phyloP scores from a whole-genome alignment of 2,797 vertebrate genomes.

The Bufotes viridis region DNA sequence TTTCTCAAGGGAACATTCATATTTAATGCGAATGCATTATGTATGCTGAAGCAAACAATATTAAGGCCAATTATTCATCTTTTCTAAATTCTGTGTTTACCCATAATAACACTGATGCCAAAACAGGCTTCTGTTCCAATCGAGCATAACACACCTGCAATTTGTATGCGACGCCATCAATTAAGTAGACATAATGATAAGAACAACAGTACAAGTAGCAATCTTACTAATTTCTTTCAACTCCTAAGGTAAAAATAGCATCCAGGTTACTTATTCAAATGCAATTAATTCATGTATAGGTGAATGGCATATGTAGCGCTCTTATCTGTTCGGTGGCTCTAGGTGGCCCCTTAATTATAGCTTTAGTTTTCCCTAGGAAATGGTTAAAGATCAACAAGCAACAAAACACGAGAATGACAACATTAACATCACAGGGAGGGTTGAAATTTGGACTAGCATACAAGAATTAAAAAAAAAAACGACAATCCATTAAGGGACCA shows the following conservation, averaged over 20 bases:
- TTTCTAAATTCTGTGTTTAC: conserved; percentile 35
- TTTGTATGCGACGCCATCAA: conserved; percentile 49
- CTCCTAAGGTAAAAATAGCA: conserved; percentile 50
- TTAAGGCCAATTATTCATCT: conserved; percentile 50
- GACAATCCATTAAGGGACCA: conserved; percentile 45
- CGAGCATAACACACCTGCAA: conserved; percentile 42
- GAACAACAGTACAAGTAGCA: conserved; percentile 42
- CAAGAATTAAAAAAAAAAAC: conserved; percentile 23
- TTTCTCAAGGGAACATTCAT: conserved; percentile 41
- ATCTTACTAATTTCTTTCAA: conserved; percentile 52
- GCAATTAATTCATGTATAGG: conserved; percentile 52
- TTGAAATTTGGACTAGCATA: conserved; percentile 7
- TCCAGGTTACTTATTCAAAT: conserved; percentile 31
- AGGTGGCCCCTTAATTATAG: conserved; percentile 47
- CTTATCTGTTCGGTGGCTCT: conserved; percentile 1
- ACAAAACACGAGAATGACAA: conserved; percentile 30
- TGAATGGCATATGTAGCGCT: conserved; percentile 29
- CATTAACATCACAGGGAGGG: conserved; percentile 18
- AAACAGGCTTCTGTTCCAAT: conserved; percentile 34
- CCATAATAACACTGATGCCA: conserved; percentile 37
- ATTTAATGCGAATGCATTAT: conserved; percentile 52
- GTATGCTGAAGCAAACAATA: conserved; percentile 36
- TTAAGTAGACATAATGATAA: conserved; percentile 52
- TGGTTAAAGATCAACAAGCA: conserved; percentile 18
- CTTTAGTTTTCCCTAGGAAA: conserved; percentile 23